Base-by-base conservation (phyloP, 2,888 invertebrate genomes). In the Pterobdella sp. region DNA sequence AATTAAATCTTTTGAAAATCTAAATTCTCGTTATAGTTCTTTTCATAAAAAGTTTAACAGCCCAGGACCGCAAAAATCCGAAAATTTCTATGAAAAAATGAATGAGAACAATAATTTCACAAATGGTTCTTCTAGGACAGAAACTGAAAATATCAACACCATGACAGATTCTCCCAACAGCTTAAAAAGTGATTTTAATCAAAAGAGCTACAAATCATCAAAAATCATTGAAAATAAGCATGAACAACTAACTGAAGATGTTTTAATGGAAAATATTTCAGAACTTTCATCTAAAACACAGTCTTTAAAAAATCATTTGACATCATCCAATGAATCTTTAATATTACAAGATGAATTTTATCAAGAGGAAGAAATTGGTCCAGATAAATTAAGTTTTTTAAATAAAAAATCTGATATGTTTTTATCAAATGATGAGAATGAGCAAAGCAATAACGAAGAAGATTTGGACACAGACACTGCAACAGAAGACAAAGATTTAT, bases 311-410 rank as follows among this genome's bases (percentile, higher is more conserved):
- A n/a, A n/a, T n/a, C n/a, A n/a, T n/a, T n/a, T n/a, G n/a, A 26
- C n/a, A 14, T 4, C 4, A 3, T 56, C 60, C 18, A 56, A 56
- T n/a, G 60, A 56, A 26, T 56, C 60, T 26, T n/a, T 56, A n/a
- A 56, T 56, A 22, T n/a, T 56, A 3, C 60, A 56, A n/a, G 60
- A 56, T 26, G 60, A 56, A 22, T 56, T 56, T n/a, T 56, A 56
- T 26, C 60, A 56, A n/a, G 60, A 56, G 26, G 60, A 56, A 56
- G 60, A 56, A 56, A 56, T 56, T n/a, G 60, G 60, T 56, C 60
- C 60, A 14, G 60, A 56, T 26, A 56, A n/a, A n/a, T 56, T 56
- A 22, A 56, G 7, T 63, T 10, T 63, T 63, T n/a, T 10, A 26
- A 29, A 7, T n/a, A 63, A 63, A 29, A 10, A 63, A 63, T 14